Evolutionary conservation across 2,888 invertebrate genomes (phyloP), one percentile per base, ranked within the genome.

Genomic region (Sisyra terminalis): DNA sequence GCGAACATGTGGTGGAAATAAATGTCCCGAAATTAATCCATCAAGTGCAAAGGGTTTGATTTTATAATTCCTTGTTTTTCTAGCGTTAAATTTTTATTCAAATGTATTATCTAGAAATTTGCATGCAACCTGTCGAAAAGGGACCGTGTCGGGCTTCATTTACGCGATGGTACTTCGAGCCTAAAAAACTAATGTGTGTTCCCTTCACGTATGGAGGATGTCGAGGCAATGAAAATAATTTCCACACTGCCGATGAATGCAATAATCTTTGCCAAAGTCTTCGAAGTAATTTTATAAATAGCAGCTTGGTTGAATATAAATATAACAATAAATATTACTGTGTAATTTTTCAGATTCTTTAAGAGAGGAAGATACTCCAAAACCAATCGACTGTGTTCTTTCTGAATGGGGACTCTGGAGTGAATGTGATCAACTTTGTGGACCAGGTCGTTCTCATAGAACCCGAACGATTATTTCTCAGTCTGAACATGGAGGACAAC

Each of bases 61-160:
- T 43, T 38, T n/a, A 38, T n/a, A n/a, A 39, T 40, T 46, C 15
- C 15, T 34, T 8, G 2, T 34, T 34, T 3, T 15, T 11, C 34
- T 3, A 11, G 11, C 3, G 4, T 11, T 31, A 11, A 11, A 11
- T 31, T 31, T 31, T 31, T 31, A 31, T 31, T 31, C 5, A 31
- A 31, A 11, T 3, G 10, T 3, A 2, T n/a, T n/a, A n/a, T n/a
- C 7, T 52, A 89, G 89, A 82, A 53, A 81, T 88, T 43, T 94
- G 93, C 57, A 78, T 79, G 71, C 76, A 85, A 58, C 68, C 73
- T 14, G 69, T 75, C 17, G 83, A 87, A 50, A 63, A 66, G 18
- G 97, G 96, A 1, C 88, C 88, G 2, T 97, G 97, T 59, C 75
- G 84, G 44, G 93, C 88, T 1, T 71, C 74, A 54, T 90, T 86